Evolutionary conservation across 2,113 vertebrate species (phyloP).

Genomic region (Rattus norvegicus): DNA sequence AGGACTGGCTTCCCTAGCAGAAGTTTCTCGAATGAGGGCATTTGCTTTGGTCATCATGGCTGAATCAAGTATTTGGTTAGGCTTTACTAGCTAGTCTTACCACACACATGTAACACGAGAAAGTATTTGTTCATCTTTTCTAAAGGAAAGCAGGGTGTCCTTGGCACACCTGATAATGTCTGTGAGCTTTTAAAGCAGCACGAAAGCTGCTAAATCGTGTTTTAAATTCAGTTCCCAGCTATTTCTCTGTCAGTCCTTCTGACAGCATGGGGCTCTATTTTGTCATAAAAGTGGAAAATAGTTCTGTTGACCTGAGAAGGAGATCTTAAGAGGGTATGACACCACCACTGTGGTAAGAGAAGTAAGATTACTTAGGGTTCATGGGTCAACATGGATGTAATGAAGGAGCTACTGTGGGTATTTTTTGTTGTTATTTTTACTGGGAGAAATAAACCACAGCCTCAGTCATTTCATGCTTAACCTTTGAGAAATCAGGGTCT

Average conservation of each 20-base stretch:
- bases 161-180: not conserved
- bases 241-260: not conserved
- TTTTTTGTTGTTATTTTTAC: not conserved
- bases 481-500: not conserved
- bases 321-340: not conserved
- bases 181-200: not conserved
- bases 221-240: not conserved
- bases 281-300: constrained; percentile 13
- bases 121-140: not conserved
- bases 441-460: not conserved
- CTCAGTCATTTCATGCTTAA: not conserved
- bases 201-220: not conserved
- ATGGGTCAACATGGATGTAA: not conserved
- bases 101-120: not conserved
- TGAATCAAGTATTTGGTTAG: constrained; percentile 24
- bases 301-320: not conserved
- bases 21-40: not conserved
- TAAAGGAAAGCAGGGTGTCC: not conserved
- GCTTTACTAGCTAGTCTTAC: not conserved
- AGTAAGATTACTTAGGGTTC: not conserved
- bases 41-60: constrained; percentile 10
- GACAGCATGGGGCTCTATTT: not conserved
- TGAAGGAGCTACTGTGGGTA: not conserved
- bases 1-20: not conserved
- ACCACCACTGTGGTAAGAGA: not conserved